phyloP scores from a whole-genome alignment of 2,113 vertebrate species.

The Diadophis punctatus region DNA sequence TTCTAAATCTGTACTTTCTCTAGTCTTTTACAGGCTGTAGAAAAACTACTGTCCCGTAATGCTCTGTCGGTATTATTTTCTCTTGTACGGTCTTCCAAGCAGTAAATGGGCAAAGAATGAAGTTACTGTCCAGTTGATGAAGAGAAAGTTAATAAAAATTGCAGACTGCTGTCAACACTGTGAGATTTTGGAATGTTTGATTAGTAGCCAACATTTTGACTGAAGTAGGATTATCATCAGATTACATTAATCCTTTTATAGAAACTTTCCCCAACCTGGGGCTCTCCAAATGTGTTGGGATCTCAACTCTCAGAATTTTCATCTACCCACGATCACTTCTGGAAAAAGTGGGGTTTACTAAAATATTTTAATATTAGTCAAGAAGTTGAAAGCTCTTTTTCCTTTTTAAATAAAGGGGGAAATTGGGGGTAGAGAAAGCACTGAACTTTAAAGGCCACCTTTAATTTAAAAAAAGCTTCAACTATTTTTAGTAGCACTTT shows the following conservation, averaged over 20 bases:
- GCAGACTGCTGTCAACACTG: too few relatives aligned
- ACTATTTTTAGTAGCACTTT: conserved; percentile 34
- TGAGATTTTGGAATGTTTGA: neutral
- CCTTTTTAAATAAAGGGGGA: neutral
- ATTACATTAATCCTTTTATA: neutral
- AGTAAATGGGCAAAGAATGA: neutral
- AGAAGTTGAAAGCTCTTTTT: conserved; percentile 5
- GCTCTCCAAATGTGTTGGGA: neutral
- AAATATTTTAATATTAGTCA: neutral
- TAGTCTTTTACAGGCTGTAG: neutral
- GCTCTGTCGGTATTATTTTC: neutral
- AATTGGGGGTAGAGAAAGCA: neutral
- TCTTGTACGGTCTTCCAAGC: neutral
- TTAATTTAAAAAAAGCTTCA: neutral
- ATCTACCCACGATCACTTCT: neutral
- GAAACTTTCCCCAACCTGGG: neutral
- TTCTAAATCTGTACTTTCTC: neutral
- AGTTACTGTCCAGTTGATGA: neutral
- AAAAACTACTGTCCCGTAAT: neutral
- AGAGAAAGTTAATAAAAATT: neutral
- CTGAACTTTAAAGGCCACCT: conserved; percentile 12
- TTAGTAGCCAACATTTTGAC: neutral
- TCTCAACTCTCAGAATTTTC: neutral
- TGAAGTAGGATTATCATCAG: neutral
- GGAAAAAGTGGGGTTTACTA: neutral